A percentile compares a stretch with the other conserved stretches of the same genome.
Conservation (phyloP, 2,113 vertebrate species). For the Cryptotis parvus region DNA sequence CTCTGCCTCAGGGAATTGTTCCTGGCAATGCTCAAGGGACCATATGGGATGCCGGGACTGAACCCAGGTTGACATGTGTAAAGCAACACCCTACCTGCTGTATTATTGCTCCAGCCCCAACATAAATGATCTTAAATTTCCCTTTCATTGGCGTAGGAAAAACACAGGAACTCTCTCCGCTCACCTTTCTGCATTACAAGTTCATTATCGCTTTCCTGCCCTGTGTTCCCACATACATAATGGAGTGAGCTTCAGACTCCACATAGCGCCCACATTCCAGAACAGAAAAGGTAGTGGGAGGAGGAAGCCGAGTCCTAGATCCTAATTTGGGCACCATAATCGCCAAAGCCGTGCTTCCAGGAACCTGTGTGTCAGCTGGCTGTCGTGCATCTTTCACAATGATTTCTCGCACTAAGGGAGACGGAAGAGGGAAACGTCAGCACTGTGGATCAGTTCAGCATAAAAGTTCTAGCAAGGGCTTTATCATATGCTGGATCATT, state of each 20-base stretch:
- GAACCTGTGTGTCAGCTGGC: constrained; percentile 94
- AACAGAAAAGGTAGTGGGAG: constrained; percentile 93
- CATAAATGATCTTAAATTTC: background rate
- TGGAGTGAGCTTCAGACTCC: constrained; percentile 90
- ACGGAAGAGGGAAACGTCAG: constrained; percentile 35
- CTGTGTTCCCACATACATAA: constrained; percentile 31
- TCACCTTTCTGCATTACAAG: background rate
- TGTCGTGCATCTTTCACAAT: constrained; percentile 95
- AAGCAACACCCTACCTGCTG: too few species aligned
- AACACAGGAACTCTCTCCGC: background rate
- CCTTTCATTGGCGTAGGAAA: constrained; percentile 34
- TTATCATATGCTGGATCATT: background rate
- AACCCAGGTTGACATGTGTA: too few species aligned
- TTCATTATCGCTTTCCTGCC: constrained; percentile 44
- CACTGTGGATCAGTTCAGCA: background rate
- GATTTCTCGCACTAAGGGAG: constrained; percentile 93
- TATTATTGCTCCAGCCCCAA: too few species aligned
- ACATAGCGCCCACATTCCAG: constrained; percentile 96
- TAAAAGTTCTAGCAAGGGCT: background rate
- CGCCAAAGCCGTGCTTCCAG: constrained; percentile 97
- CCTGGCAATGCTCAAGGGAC: too few species aligned
- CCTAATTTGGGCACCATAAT: constrained; percentile 94
- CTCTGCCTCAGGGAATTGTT: too few species aligned
- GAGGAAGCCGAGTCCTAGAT: constrained; percentile 95
- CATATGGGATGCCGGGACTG: too few species aligned